A percentile compares a stretch with the other conserved stretches of the same genome.
These are phyloP conservation scores for Callopanchax toddi DNA, from an alignment of 2,113 vertebrate species.

Conservation along the genomic window DNA sequence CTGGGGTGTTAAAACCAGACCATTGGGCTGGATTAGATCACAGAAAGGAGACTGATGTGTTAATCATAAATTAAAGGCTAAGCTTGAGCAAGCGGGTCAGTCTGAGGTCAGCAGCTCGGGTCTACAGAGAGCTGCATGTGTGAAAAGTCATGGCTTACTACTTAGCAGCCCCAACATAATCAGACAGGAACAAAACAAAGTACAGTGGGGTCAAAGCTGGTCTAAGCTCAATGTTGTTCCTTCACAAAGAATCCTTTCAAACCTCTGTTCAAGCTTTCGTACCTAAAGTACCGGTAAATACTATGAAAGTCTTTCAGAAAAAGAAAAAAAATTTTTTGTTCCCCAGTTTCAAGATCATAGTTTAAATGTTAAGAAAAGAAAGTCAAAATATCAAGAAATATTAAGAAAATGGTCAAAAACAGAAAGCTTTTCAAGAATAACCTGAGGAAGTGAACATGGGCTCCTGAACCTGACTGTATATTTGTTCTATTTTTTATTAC, in stretches of 20 bases:
- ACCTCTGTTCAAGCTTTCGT: slow-evolving; percentile 16
- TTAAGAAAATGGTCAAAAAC: no score
- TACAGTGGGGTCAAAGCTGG: slow-evolving; percentile 47
- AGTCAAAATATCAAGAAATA: no score
- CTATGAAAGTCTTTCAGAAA: neutral
- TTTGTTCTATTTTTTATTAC: no score
- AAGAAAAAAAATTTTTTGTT: no score
- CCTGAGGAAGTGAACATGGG: no score
- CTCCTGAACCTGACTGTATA: no score
- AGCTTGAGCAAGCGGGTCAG: slow-evolving; percentile 67
- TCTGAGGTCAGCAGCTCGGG: slow-evolving; percentile 53
- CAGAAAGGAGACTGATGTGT: slow-evolving; percentile 64
- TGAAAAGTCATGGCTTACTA: slow-evolving; percentile 62
- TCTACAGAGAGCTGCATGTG: slow-evolving; percentile 49
- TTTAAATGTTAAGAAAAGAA: no score
- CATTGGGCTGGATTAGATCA: slow-evolving; percentile 65
- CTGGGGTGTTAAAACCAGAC: slow-evolving; percentile 66
- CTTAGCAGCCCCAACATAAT: slow-evolving; percentile 50
- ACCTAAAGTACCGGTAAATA: slow-evolving; percentile 44
- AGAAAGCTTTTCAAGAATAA: no score
- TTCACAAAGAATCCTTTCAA: slow-evolving; percentile 56
- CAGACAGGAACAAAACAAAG: slow-evolving; percentile 66
- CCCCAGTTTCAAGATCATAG: no score
- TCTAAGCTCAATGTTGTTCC: slow-evolving; percentile 25
- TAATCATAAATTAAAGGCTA: slow-evolving; percentile 73